These are phyloP conservation scores for Mythimna ferrago DNA, from an alignment of 2,888 invertebrate genomes.

Conservation along the genomic window DNA sequence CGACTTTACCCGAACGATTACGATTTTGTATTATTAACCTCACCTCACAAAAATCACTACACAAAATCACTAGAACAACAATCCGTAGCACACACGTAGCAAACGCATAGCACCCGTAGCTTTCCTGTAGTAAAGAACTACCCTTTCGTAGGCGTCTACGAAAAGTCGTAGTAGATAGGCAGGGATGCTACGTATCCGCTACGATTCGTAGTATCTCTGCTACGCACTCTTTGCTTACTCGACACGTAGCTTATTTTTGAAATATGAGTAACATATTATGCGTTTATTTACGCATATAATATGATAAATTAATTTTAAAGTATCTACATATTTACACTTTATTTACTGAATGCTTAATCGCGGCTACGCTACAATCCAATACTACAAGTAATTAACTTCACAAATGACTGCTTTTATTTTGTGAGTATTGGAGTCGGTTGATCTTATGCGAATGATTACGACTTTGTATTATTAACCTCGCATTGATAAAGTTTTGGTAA, in stretches of 20 bases:
- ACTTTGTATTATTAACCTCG: no score
- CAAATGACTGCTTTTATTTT: background rate
- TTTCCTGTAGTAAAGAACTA: conserved; percentile 10
- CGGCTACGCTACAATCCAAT: background rate
- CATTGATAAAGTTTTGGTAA: no score
- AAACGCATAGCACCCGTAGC: conserved; percentile 7
- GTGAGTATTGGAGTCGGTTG: no score
- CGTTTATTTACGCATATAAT: background rate
- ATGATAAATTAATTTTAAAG: background rate
- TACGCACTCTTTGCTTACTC: conserved; percentile 1
- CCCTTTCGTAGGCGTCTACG: conserved; percentile 39
- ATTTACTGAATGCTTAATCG: no score
- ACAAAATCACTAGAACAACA: background rate
- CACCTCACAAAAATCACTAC: background rate
- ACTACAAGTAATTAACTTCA: background rate
- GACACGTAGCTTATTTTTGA: background rate
- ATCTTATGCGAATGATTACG: no score
- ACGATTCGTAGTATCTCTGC: conserved; percentile 1
- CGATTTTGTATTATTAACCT: no score
- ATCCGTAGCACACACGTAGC: background rate
- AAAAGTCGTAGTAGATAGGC: conserved; percentile 21
- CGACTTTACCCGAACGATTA: no score
- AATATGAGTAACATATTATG: background rate
- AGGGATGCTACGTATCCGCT: conserved; percentile 26
- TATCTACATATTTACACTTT: no score